Evolutionary conservation across 2,113 vertebrate species (phyloP).

Genomic region (Macaca mulatta): DNA sequence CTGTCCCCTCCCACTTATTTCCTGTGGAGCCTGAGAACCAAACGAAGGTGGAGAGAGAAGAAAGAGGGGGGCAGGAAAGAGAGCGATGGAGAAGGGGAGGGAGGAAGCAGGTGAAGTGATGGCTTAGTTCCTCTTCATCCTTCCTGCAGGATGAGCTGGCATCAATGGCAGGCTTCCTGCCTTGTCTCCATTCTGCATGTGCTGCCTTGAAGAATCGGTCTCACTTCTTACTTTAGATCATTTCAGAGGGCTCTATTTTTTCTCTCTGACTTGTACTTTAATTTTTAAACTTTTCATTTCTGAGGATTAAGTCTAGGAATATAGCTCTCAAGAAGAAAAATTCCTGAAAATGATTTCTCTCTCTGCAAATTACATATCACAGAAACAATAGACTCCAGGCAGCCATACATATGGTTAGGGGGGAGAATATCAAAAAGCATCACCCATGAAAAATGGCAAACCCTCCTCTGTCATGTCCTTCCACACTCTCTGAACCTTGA

Average conservation of each 20-base stretch:
- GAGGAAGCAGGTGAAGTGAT: not conserved
- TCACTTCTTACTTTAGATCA: not conserved
- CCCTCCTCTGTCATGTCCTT: not conserved
- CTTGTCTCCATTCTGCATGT: too few species aligned
- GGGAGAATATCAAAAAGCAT: not conserved
- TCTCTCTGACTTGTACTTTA: not conserved
- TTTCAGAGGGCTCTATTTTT: not conserved
- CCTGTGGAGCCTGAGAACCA: not conserved
- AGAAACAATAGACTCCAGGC: not conserved
- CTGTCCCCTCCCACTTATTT: not conserved
- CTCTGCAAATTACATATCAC: not conserved
- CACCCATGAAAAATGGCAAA: not conserved
- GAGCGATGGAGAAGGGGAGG: too few species aligned
- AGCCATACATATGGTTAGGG: not conserved
- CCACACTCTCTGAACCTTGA: not conserved
- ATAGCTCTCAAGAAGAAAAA: not conserved
- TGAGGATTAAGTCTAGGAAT: not conserved
- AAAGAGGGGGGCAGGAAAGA: not conserved
- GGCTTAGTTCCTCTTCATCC: not conserved
- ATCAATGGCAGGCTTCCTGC: not conserved
- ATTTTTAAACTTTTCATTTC: constrained; percentile 4
- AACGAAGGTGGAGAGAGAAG: not conserved
- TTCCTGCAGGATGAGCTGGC: not conserved
- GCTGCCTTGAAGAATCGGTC: not conserved
- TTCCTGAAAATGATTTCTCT: not conserved